These are phyloP conservation scores for Rhynchopsitta pachyrhyncha DNA, from an alignment of 2,113 vertebrate genomes.

Conservation along the genomic window DNA sequence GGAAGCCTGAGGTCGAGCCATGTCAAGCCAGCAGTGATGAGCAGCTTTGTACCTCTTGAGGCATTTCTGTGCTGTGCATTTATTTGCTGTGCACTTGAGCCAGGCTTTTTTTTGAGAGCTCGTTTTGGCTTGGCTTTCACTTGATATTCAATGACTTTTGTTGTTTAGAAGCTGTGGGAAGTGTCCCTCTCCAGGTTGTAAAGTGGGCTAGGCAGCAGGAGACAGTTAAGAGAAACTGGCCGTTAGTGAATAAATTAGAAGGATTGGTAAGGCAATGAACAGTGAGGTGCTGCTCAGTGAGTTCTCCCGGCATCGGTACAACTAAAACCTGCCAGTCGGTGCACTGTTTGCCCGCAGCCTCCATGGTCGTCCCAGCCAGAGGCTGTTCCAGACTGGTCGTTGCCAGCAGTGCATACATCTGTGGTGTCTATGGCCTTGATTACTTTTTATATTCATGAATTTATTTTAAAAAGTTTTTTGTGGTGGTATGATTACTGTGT, in stretches of 20 bases:
- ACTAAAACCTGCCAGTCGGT: neutral
- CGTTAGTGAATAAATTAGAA: neutral
- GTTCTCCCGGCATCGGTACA: neutral
- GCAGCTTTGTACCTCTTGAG: neutral
- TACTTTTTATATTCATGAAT: constrained; percentile 22
- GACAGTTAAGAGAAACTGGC: neutral
- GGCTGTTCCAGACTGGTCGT: neutral
- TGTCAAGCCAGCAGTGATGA: accelerated
- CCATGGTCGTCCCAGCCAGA: accelerated
- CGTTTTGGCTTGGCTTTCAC: neutral
- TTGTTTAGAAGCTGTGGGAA: neutral
- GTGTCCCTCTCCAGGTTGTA: neutral
- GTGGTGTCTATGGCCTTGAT: neutral
- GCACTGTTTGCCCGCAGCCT: accelerated
- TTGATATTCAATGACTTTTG: neutral
- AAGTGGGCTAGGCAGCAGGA: neutral
- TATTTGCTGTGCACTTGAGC: neutral
- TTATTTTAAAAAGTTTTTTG: neutral
- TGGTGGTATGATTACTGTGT: neutral
- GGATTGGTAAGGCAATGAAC: neutral
- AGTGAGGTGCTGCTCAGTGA: accelerated
- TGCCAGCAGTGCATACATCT: constrained; percentile 21
- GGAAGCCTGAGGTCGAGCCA: accelerated
- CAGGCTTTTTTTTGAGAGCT: accelerated
- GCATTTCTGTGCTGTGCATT: neutral